Percentiles rank a stretch among this genome's conserved stretches.
Evolutionary conservation across 2,888 invertebrate genomes (phyloP).

Genomic region (Thalpophila matura): DNA sequence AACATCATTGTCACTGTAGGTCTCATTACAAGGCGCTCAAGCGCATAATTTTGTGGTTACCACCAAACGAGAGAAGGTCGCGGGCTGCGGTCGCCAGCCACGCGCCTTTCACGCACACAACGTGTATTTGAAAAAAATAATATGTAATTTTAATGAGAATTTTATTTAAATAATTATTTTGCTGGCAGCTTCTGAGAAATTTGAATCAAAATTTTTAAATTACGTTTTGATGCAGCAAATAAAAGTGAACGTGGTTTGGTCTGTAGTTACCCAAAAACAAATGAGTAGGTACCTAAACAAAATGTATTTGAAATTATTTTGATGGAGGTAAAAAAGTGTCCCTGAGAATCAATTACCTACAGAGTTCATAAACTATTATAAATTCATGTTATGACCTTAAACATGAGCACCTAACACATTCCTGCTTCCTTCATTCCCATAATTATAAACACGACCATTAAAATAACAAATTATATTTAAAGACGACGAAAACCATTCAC

Average conservation of each 20-base stretch:
- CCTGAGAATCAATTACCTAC: conserved; percentile 8
- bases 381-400: background rate
- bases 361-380: background rate
- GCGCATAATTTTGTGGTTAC: conserved; percentile 88
- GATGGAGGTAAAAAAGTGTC: background rate
- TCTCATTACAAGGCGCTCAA: conserved; percentile 85
- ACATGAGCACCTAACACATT: conserved; percentile 5
- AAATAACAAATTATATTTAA: conserved; percentile 42
- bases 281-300: background rate
- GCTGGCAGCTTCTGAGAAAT: background rate
- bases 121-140: conserved; percentile 47
- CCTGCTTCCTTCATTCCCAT: conserved; percentile 26
- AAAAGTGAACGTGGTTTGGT: background rate
- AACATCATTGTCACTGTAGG: conserved; percentile 59
- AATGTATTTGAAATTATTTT: background rate
- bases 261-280: background rate
- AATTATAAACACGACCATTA: conserved; percentile 23
- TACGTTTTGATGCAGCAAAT: conserved; percentile 1
- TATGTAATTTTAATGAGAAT: conserved; percentile 58
- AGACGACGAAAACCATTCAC: conserved; percentile 44
- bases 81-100: conserved; percentile 75
- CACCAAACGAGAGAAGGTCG: conserved; percentile 79
- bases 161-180: conserved; percentile 50
- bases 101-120: conserved; percentile 69
- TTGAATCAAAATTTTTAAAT: background rate